These are phyloP conservation scores for Hippopotamus amphibius DNA, from an alignment of 2,113 vertebrate species.

Conservation along the genomic window DNA sequence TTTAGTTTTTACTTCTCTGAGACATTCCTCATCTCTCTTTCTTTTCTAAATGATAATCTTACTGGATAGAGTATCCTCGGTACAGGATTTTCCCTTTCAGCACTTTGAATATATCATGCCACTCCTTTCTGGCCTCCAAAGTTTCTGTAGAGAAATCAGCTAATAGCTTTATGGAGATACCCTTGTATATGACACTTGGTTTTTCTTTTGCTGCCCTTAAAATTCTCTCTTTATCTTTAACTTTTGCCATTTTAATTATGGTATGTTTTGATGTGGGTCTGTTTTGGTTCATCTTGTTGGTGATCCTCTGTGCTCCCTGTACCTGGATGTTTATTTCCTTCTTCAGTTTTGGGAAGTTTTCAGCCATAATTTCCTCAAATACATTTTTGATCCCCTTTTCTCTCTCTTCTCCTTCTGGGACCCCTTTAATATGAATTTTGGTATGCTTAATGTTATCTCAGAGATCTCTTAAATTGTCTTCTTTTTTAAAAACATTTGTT, in stretches of 20 bases:
- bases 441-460: neutral
- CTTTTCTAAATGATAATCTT: too few relatives aligned
- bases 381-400: neutral
- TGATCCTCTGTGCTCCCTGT: neutral
- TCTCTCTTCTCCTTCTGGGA: neutral
- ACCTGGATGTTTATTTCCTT: neutral
- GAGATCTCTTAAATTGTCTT: neutral
- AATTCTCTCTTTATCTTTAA: neutral
- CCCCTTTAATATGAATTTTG: neutral
- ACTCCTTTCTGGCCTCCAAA: neutral
- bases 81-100: too few relatives aligned
- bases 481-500: neutral
- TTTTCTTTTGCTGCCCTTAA: neutral
- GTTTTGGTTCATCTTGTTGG: neutral
- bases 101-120: neutral
- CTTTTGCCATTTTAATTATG: neutral
- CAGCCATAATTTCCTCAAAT: neutral
- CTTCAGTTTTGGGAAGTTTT: neutral
- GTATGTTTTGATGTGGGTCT: neutral
- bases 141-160: neutral
- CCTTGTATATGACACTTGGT: neutral
- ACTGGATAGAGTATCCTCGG: too few relatives aligned
- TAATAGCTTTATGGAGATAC: neutral
- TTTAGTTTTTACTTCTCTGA: too few relatives aligned
- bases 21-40: too few relatives aligned